These are phyloP conservation scores for Chaunax sp. DNA, from an alignment of 2,797 vertebrate species.

Conservation along the genomic window DNA sequence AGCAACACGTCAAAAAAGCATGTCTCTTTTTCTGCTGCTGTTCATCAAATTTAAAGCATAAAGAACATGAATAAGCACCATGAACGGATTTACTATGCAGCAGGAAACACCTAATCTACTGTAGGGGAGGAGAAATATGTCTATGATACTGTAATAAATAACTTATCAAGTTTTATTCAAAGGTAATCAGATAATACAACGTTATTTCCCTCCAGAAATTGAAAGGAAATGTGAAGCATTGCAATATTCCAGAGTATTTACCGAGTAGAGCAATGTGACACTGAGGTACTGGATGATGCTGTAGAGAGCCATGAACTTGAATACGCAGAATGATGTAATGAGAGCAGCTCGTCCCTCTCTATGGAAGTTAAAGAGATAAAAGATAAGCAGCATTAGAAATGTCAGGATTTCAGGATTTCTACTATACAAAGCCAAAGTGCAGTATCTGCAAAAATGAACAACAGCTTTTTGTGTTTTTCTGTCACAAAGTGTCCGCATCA, in stretches of 20 bases:
- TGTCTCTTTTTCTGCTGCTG: neutral
- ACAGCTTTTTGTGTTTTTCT: too few species aligned
- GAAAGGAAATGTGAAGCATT: neutral
- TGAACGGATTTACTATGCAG: neutral
- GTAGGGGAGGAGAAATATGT: neutral
- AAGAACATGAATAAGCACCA: too few species aligned
- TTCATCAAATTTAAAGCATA: neutral
- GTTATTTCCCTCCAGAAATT: too few species aligned
- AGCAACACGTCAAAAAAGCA: neutral
- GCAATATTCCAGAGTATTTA: constrained; percentile 74
- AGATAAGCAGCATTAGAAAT: neutral
- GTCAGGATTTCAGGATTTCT: neutral
- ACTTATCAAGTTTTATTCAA: too few species aligned
- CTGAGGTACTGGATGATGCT: constrained; percentile 98
- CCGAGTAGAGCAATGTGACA: constrained; percentile 95
- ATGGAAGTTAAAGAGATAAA: constrained; percentile 29
- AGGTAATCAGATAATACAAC: too few species aligned
- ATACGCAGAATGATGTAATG: constrained; percentile 98
- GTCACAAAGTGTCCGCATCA: too few species aligned
- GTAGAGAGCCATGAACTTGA: constrained; percentile 99
- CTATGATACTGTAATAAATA: too few species aligned
- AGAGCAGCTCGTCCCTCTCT: constrained; percentile 98
- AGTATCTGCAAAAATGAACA: too few species aligned
- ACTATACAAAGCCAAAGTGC: too few species aligned
- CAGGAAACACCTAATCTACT: neutral